phyloP scores from a whole-genome alignment of 2,113 vertebrate species.

The Platycercus adscitus region DNA sequence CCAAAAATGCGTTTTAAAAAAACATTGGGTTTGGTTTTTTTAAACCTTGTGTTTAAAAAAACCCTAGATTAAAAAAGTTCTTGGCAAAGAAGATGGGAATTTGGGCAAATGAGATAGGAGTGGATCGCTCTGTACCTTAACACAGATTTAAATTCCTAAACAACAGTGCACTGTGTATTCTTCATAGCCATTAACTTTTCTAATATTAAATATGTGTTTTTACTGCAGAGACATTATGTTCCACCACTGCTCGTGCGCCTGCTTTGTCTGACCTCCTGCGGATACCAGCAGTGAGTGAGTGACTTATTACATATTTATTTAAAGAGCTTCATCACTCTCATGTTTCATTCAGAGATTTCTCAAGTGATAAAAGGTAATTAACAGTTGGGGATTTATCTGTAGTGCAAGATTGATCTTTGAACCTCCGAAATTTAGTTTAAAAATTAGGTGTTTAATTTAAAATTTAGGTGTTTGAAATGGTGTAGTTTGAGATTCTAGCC shows the following conservation, averaged over 20 bases:
- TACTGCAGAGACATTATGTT: conserved; percentile 23
- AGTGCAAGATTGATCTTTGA: neutral
- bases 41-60: neutral
- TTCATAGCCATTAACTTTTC: neutral
- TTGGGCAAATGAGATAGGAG: neutral
- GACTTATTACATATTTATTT: neutral
- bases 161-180: neutral
- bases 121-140: neutral
- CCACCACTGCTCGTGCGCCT: neutral
- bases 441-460: neutral
- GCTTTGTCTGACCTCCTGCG: conserved; percentile 16
- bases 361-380: neutral
- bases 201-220: neutral
- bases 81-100: neutral
- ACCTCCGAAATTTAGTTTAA: neutral
- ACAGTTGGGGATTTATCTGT: neutral
- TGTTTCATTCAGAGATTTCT: neutral
- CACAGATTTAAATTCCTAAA: neutral
- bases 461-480: neutral
- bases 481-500: neutral
- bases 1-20: neutral
- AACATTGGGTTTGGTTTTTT: neutral
- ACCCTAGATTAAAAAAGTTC: neutral
- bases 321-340: neutral
- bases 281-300: neutral